Evolutionary conservation across 2,113 vertebrate genomes (phyloP).

Genomic region (Misgurnus mizolepis): DNA sequence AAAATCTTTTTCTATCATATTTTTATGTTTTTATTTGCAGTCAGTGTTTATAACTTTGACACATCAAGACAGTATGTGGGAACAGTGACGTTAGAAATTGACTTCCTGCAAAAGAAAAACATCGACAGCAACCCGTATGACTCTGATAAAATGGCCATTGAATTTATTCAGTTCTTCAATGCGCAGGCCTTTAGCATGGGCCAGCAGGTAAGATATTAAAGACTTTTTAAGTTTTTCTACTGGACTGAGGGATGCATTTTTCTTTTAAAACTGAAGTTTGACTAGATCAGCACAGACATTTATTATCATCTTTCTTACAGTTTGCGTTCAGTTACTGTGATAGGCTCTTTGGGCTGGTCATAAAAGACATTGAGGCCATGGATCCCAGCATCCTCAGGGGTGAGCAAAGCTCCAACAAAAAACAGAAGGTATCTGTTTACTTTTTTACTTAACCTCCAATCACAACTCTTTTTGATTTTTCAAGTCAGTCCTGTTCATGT

Average conservation of each 20-base stretch:
- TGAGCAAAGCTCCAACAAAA: slow-evolving; percentile 76
- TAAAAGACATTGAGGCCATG: slow-evolving; percentile 94
- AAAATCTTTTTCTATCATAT: background rate
- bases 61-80: slow-evolving; percentile 89
- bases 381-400: slow-evolving; percentile 91
- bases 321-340: slow-evolving; percentile 90
- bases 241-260: background rate
- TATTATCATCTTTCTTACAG: slow-evolving; percentile 64
- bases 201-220: slow-evolving; percentile 83
- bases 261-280: background rate
- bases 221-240: background rate
- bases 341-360: slow-evolving; percentile 85
- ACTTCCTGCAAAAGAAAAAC: slow-evolving; percentile 96
- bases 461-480: background rate
- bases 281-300: background rate
- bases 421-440: slow-evolving; percentile 81
- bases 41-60: slow-evolving; percentile 87
- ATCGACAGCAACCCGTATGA: slow-evolving; percentile 91
- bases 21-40: slow-evolving; percentile 61
- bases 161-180: slow-evolving; percentile 92
- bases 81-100: slow-evolving; percentile 88
- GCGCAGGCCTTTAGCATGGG: slow-evolving; percentile 86
- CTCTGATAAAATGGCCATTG: slow-evolving; percentile 90
- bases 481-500: background rate
- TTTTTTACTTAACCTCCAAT: background rate